Percentiles rank a stretch among this genome's conserved stretches.
These are phyloP conservation scores for Danio jaintianensis DNA, from an alignment of 2,797 vertebrate species.

Conservation along the genomic window DNA sequence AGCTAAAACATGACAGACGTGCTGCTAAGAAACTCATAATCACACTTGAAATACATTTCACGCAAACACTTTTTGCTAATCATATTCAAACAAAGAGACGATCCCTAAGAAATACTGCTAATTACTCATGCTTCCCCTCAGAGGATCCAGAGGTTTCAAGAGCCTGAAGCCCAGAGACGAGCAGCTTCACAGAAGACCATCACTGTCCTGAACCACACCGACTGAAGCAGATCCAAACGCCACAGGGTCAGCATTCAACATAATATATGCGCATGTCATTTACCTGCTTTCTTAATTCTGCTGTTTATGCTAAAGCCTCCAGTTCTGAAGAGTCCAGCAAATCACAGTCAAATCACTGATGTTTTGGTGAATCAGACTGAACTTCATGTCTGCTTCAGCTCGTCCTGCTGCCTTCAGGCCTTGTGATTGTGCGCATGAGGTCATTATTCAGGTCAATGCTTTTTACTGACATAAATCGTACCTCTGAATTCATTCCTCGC, in stretches of 20 bases:
- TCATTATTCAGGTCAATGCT: conserved; percentile 33
- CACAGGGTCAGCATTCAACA: conserved; percentile 22
- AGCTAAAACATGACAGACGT: conserved; percentile 7
- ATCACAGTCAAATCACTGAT: not conserved
- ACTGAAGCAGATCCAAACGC: conserved; percentile 35
- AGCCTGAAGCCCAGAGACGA: conserved; percentile 27
- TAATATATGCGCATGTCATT: conserved; percentile 60
- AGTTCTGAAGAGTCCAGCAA: conserved; percentile 30
- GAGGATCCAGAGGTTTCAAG: not conserved
- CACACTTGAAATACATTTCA: conserved; percentile 10
- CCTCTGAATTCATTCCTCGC: not conserved
- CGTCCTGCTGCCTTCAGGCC: conserved; percentile 16
- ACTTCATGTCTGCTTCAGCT: conserved; percentile 31
- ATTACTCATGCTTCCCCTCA: conserved; percentile 10
- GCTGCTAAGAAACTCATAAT: conserved; percentile 20
- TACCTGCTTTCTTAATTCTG: conserved; percentile 46
- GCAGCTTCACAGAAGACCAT: conserved; percentile 9
- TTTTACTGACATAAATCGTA: not conserved
- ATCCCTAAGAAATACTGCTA: conserved; percentile 18
- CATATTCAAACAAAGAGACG: conserved; percentile 34
- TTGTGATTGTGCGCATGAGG: conserved; percentile 28
- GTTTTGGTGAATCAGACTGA: conserved; percentile 41
- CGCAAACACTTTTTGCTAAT: not conserved
- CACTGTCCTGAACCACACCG: conserved; percentile 22
- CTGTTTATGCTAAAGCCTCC: conserved; percentile 39